Evolutionary conservation across 1,140 invertebrate species (phyloP), one percentile per base, ranked within the genome.

Genomic region (Cherax destructor): DNA sequence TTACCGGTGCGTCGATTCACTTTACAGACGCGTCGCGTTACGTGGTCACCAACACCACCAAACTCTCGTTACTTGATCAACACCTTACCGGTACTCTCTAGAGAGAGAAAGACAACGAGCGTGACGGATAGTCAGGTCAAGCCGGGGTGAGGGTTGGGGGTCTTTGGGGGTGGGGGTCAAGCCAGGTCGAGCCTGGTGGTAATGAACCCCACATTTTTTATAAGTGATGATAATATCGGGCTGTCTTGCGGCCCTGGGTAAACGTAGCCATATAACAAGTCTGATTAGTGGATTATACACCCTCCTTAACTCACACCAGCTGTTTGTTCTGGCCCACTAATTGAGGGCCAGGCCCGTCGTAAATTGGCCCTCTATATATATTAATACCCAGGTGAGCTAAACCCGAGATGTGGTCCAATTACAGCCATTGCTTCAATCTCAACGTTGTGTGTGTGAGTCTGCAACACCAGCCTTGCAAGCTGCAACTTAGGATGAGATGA

Each of bases 181-280:
- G 24, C 41, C 47, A 21, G 80, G 3, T 21, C 49, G 85, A 87
- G 85, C 50, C 79, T 74, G 74, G 47, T 74, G 85, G 85, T 77
- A 87, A 87, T 87, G 85, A 87, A 79, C 50, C 76, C 76, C 72
- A 87, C 85, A 87, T 87, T 87, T 87, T 87, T 87, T 74, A 52
- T 87, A 87, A 87, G 76, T 59, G 85, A 87, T 87, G 85, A 87
- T 87, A 87, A 87, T 87, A 87, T 74, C 13, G 47, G 76, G 85
- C 74, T 87, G 85, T 83, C 50, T 87, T 77, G 85, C 77, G 74
- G 85, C 72, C 52, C 30, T 41, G 85, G 76, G 76, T 50, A 65
- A 83, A 65, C 74, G 76, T 41, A 18, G 85, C 85, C 85, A 87
- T 87, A 87, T 87, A 87, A 72, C 85, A 87, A 41, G 76, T 47